These are phyloP conservation scores for Daboia siamensis DNA, from an alignment of 2,113 vertebrate genomes.

Conservation along the genomic window DNA sequence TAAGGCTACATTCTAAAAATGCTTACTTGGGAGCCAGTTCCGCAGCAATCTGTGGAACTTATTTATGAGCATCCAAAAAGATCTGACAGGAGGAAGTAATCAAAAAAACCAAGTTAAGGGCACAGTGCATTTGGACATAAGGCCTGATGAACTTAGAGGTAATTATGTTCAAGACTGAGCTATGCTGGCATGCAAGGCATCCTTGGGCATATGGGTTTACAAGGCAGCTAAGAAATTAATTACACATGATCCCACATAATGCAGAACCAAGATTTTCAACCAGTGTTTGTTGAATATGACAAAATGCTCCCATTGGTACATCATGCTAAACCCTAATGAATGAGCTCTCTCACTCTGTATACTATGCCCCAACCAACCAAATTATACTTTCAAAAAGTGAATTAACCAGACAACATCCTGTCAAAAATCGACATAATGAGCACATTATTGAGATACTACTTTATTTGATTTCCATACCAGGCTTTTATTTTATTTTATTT, in stretches of 20 bases:
- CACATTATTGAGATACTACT: not conserved
- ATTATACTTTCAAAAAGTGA: not conserved
- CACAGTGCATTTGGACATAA: not conserved
- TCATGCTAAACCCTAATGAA: not conserved
- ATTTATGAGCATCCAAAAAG: not conserved
- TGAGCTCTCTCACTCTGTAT: not conserved
- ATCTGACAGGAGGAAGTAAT: not conserved
- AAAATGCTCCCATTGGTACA: not conserved
- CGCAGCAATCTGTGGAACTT: not conserved
- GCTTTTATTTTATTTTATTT: not conserved
- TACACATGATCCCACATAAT: not conserved
- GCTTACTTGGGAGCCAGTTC: not conserved
- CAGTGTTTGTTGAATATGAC: not conserved
- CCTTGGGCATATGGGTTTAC: not conserved
- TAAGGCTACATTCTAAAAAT: not conserved
- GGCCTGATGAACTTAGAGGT: not conserved
- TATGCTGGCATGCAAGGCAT: not conserved
- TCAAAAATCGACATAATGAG: not conserved
- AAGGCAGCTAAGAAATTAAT: not conserved
- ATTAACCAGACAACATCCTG: not conserved
- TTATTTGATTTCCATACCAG: not conserved
- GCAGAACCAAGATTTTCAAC: not conserved
- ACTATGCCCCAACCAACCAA: not conserved
- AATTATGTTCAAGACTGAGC: not conserved
- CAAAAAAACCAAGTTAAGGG: constrained; percentile 2